Base-by-base conservation (phyloP, 2,113 vertebrate genomes). In the Riparia riparia region DNA sequence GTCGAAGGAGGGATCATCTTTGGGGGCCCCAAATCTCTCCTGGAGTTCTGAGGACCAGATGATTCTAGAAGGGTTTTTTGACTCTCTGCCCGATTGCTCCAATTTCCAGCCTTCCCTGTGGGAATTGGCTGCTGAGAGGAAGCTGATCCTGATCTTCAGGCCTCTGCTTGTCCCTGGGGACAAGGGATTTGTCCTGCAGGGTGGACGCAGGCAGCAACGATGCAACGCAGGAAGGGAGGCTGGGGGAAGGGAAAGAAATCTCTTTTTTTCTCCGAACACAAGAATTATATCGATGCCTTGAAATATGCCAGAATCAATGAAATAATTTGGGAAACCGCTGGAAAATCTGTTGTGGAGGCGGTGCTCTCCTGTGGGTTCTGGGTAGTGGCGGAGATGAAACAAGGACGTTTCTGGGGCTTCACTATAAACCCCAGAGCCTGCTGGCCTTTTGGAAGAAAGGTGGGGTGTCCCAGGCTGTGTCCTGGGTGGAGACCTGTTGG, bases 401-500 rank as follows among this genome's bases (percentile, higher is more conserved):
- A 17, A 54, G 8, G 42, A 20, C 21, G 50, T 70, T 54, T 44
- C 49, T 70, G 57, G 10, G 31, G n/a, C 74, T 91, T 53, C 29
- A 7, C 28, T 42, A 21, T 11, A 63, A 54, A 87, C 71, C 5
- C 0, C 13, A 20, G 71, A 44, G 51, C 32, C 42, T 69, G 51
- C 8, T 71, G 78, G 34, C 2, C 6, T 69, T 84, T 70, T 71
- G 82, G 73, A 82, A 80, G 37, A 41, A 70, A 69, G 42, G 12
- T 37, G 42, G 37, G 24, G n/a, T 79, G 69, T 32, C 57, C 5
- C 21, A 7, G 63, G 58, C 91, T 86, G 37, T 51, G 66, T 93
- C 80, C 73, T 61, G 95, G 85, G 91, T 95, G 88, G 93, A 88
- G 89, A 37, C 56, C 45, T 64, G 32, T n/a, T 34, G 58, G 84